Evolutionary conservation across 2,888 invertebrate species (phyloP), one percentile per base, ranked within the genome.

Genomic region (Netelia fuscicornis): DNA sequence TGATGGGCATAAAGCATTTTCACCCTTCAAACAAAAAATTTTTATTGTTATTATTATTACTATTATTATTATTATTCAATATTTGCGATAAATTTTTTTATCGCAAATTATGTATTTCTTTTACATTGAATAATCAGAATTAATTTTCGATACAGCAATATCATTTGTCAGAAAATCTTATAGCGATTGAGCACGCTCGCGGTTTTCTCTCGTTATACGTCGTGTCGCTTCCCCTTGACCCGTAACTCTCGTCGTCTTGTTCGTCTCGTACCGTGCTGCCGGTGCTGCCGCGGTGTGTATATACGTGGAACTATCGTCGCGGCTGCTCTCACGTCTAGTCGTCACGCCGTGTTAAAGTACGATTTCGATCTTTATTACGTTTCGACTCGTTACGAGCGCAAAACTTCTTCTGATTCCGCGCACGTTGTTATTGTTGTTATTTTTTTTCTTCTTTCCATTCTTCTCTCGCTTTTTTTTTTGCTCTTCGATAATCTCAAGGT

Each of bases 171-270:
- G 5, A 62, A 42, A 62, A 79, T n/a, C 44, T 60, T 76, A 64
- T 56, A 13, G 52, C 54, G 65, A 54, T 60, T 71, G 75, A 37
- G 44, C 84, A 68, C 71, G 78, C 62, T 68, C 77, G 68, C 68
- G 74, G 77, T 84, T 84, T 84, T 84, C 84, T 84, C 81, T 81
- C 77, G 64, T 77, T 72, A 68, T 74, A 52, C 80, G 74, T 62
- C 74, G 76, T 67, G 72, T 72, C 72, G 68, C 58, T 77, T 84
- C 72, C 81, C 81, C 77, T 84, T 84, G 84, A 84, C 84, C 84
- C 74, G 81, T 44, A 78, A 81, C 48, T 52, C 58, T 6, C 58
- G 20, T 58, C 20, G 58, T 58, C 17, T 48, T 9, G n/a, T 20
- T 58, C 58, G 58, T 17, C 58, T 1, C 30, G 30, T 30, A 30